A percentile compares a stretch with the other conserved stretches of the same genome.
Conservation (phyloP, 2,888 invertebrate species). For the Sinelater perroti region DNA sequence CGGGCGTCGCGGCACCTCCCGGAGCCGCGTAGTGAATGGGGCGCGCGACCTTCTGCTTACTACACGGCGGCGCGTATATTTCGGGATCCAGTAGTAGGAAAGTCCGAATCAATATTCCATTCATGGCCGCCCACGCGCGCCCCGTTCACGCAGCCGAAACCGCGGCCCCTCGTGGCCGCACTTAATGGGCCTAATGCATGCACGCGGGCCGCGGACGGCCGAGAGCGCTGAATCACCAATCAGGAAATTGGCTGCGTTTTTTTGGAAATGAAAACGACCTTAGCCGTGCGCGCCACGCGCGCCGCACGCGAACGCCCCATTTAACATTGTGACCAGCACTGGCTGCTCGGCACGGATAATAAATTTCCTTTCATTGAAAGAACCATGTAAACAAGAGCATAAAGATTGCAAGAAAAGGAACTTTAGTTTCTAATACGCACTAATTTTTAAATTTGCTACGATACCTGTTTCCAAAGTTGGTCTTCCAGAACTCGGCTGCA, state of each 20-base stretch:
- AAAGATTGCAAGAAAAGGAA: too few species aligned
- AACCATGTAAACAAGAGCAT: too few species aligned
- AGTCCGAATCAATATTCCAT: constrained; percentile 55
- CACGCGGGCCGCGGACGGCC: background rate
- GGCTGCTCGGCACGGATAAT: too few species aligned
- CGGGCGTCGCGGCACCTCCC: background rate
- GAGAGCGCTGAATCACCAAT: constrained; percentile 17
- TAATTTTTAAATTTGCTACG: background rate
- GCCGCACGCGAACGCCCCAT: too few species aligned
- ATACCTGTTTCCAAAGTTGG: constrained; percentile 95
- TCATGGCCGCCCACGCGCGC: constrained; percentile 50
- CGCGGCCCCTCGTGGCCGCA: constrained; percentile 10
- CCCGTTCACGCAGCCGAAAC: constrained; percentile 37
- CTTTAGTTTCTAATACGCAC: too few species aligned
- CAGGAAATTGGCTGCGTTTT: constrained; percentile 14
- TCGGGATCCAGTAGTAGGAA: constrained; percentile 32
- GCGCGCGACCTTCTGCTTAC: constrained; percentile 11
- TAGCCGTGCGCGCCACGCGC: background rate
- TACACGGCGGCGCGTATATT: constrained; percentile 20
- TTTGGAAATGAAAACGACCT: constrained; percentile 16
- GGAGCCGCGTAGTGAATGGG: constrained; percentile 14
- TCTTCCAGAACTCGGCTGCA: constrained; percentile 98
- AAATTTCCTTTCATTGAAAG: too few species aligned
- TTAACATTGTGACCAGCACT: too few species aligned
- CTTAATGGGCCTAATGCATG: background rate